Percentiles rank a stretch among this genome's conserved stretches.
Evolutionary conservation across 2,113 vertebrate genomes (phyloP).

Genomic region (Pygoscelis adeliae): DNA sequence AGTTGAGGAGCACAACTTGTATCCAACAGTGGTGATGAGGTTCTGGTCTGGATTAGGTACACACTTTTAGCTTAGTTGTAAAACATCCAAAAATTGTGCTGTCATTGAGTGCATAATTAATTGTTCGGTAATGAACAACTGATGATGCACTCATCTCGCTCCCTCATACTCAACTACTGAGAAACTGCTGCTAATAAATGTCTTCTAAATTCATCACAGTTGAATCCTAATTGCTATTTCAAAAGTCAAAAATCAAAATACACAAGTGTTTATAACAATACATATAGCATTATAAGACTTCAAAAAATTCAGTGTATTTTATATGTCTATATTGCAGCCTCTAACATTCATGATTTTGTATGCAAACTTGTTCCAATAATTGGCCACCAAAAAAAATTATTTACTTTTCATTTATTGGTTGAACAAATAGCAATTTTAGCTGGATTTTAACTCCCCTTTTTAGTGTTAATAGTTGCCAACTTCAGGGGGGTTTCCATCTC

Average conservation of each 20-base stretch:
- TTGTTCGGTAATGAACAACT: background rate
- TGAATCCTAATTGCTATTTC: background rate
- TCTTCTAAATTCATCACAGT: background rate
- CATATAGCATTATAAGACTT: background rate
- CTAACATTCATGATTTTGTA: background rate
- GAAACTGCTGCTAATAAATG: background rate
- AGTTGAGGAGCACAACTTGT: background rate
- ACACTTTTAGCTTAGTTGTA: background rate
- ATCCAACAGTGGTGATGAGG: background rate
- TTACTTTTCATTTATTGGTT: background rate
- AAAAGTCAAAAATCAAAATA: background rate
- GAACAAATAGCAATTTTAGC: background rate
- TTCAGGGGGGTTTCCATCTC: constrained; percentile 8
- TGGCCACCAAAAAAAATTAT: background rate
- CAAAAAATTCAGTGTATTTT: background rate
- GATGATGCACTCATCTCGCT: background rate
- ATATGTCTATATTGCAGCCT: background rate
- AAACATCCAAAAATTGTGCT: background rate
- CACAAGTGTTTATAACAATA: background rate
- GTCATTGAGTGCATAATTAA: background rate
- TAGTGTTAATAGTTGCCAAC: background rate
- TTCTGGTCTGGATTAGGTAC: background rate
- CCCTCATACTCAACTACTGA: background rate
- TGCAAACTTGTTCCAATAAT: background rate
- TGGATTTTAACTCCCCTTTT: background rate